phyloP scores from a whole-genome alignment of 2,888 invertebrate species.

The Melinaea marsaeus region DNA sequence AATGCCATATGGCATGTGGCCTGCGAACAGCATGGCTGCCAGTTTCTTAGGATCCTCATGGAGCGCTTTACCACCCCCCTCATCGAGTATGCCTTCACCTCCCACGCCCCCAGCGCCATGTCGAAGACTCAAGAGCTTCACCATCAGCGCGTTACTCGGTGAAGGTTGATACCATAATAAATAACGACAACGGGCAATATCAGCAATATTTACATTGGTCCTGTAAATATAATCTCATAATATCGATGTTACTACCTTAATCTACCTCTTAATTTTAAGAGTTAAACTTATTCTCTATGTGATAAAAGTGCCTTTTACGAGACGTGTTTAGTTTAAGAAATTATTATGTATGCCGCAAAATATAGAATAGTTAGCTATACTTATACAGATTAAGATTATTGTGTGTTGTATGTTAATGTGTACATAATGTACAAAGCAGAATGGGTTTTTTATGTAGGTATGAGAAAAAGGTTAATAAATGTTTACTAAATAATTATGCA shows the following conservation, averaged over 20 bases:
- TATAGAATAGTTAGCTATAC: neutral
- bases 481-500: conserved; percentile 4
- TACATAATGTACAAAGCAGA: conserved; percentile 32
- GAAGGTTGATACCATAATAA: conserved; percentile 57
- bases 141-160: conserved; percentile 70
- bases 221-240: conserved; percentile 27
- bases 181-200: conserved; percentile 25
- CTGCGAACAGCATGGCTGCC: conserved; percentile 42
- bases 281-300: conserved; percentile 41
- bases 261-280: conserved; percentile 37
- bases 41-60: conserved; percentile 48
- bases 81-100: conserved; percentile 46
- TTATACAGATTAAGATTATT: neutral
- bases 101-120: conserved; percentile 59
- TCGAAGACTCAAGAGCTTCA: conserved; percentile 67
- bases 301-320: conserved; percentile 61
- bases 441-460: conserved; percentile 16
- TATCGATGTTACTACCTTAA: conserved; percentile 29
- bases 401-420: conserved; percentile 8
- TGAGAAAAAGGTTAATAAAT: conserved; percentile 15
- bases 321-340: neutral
- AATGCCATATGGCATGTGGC: conserved; percentile 61
- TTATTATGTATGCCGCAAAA: neutral
- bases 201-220: conserved; percentile 29
- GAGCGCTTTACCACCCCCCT: conserved; percentile 55